Evolutionary conservation across 2,888 invertebrate genomes (phyloP), one percentile per base, ranked within the genome.

Genomic region (Sminthurinus aureus): DNA sequence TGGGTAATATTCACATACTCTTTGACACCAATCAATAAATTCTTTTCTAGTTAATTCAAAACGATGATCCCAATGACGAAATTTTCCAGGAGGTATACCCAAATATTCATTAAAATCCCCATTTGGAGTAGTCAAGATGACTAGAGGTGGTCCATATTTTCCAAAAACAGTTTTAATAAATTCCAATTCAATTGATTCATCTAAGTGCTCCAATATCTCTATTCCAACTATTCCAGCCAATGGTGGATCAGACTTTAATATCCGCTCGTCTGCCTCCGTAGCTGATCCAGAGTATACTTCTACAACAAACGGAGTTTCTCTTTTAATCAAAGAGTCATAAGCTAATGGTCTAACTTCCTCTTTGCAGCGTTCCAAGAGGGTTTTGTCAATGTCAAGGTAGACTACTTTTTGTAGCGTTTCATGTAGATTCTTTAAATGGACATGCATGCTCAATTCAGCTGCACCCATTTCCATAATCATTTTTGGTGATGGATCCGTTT

Each of bases 21-120:
- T 94, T 79, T 91, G 90, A 84, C 94, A 96, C 97, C 98, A 98
- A 85, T 94, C 92, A 90, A 94, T 91, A 91, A 98, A 98, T 90
- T 98, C 94, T 84, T 92, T 91, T 87, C 95, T 92, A 0, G 93
- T 95, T 98, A 98, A 98, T 91, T 98, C 98, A 92, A 98, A 98
- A 90, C 96, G 96, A 90, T 98, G 98, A 91, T 98, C 98, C 89
- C 92, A 90, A 90, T 98, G 95, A 82, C 98, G 92, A 85, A 96
- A 93, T 8, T 93, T 93, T 87, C 91, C 91, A 80, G 92, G 91
- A 71, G 93, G 91, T 83, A 92, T 90, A 12, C 91, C 90, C 89
- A 98, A 97, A 0, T 96, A 90, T 0, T 94, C 92, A 91, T 98
- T 98, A 89, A 95, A 98, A 86, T 98, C 98, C 0, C 93, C 92